Evolutionary conservation across 2,113 vertebrate species (phyloP), one percentile per base, ranked within the genome.

Genomic region (Xenopus laevis): DNA sequence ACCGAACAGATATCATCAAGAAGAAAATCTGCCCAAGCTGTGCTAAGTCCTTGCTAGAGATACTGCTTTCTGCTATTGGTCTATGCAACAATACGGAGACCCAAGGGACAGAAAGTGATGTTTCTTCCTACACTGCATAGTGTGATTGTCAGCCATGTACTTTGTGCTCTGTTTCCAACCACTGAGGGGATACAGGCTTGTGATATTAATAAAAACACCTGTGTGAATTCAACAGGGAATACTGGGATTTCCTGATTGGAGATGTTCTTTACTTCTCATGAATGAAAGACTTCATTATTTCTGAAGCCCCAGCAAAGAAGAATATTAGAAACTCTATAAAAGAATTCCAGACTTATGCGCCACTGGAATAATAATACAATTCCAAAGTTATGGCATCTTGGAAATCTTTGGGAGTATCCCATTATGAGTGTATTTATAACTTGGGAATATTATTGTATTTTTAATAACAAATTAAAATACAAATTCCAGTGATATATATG

Each of bases 61-160:
- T 27, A 45, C 57, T 68, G 65, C 6, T 4, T 8, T 70, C 10
- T 23, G 50, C 60, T 74, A 61, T 20, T 67, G 59, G 20, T 60
- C 30, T 57, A 21, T 63, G 30, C 45, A 68, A 40, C 11, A 78
- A 59, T 18, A 27, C 7, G 23, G 62, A 27, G 3, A 75, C 71
- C 70, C 58, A 1, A 23, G 4, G 21, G 81, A 70, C 18, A 21
- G 4, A 10, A 40, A 45, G 40, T 71, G 67, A 65, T 65, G 21
- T 61, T 53, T 33, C 70, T 57, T 80, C 62, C 44, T 45, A 27
- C 61, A 40, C 30, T 70, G 60, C 65, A 76, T 70, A 50, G 46
- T 63, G 46, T 65, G 78, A 83, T 78, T 80, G 74, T 67, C 70
- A 64, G 11, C 50, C 18, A 45, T 46, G 45, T 53, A 61, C 62